Conservation (phyloP, 2,113 vertebrate genomes). For the Pelusios castaneus region DNA sequence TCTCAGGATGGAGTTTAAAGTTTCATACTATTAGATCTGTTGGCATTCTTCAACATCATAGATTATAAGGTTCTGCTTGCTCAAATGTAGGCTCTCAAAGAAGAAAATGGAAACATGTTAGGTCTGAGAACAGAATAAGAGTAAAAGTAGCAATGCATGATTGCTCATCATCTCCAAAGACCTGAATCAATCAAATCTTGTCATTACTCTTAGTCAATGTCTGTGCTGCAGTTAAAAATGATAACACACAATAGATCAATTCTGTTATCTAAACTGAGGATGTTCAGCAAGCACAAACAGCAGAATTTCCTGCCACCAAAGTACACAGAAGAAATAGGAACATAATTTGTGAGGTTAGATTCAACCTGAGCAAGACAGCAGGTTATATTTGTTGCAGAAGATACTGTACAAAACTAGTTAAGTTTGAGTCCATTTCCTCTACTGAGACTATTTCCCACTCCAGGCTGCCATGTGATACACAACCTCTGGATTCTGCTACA, state of each 20-base stretch:
- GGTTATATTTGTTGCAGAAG: neutral
- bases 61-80: neutral
- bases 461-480: neutral
- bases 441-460: neutral
- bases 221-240: neutral
- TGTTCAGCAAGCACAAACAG: neutral
- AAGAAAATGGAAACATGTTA: neutral
- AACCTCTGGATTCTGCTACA: neutral
- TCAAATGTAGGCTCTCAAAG: neutral
- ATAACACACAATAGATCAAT: neutral
- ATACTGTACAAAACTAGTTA: neutral
- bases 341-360: neutral
- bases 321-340: neutral
- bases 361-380: neutral
- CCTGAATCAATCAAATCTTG: neutral
- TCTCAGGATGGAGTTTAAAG: neutral
- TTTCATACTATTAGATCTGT: neutral
- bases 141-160: neutral
- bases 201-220: accelerated
- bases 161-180: neutral
- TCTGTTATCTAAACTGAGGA: neutral
- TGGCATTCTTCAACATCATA: neutral
- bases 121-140: neutral
- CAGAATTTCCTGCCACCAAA: neutral
- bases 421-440: neutral